phyloP scores from a whole-genome alignment of 2,113 vertebrate genomes.

The Crotalus helleri region DNA sequence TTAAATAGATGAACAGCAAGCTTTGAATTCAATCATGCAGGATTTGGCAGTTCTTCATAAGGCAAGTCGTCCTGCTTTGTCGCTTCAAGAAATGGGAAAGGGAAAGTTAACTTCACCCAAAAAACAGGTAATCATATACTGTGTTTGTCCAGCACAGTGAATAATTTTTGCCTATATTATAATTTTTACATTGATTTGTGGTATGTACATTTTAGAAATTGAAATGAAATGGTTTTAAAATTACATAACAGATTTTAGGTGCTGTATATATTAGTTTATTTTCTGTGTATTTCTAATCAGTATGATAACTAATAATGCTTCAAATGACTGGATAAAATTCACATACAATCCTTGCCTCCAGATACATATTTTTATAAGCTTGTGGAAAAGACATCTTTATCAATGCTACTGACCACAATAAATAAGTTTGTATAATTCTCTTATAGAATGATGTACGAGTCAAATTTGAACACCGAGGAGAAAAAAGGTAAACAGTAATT shows the following conservation, averaged over 20 bases:
- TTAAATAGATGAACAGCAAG: conserved; percentile 85
- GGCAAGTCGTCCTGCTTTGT: conserved; percentile 86
- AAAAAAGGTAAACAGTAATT: conserved; percentile 84
- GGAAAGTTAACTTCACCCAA: conserved; percentile 89
- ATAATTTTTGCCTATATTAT: not conserved
- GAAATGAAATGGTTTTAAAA: conserved; percentile 21
- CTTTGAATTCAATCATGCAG: conserved; percentile 98
- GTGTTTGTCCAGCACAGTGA: conserved; percentile 8
- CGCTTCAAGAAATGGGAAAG: conserved; percentile 84
- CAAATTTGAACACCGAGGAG: conserved; percentile 98
- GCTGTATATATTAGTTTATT: not conserved
- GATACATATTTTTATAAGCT: not conserved
- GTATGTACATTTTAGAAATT: conserved; percentile 35
- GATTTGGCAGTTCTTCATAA: conserved; percentile 96
- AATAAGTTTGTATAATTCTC: conserved; percentile 13
- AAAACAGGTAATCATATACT: conserved; percentile 83
- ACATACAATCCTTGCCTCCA: not conserved
- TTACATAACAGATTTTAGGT: conserved; percentile 10
- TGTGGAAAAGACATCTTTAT: not conserved
- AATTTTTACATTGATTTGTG: conserved; percentile 38
- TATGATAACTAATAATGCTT: not conserved
- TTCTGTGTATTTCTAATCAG: not conserved
- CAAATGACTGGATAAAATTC: not conserved
- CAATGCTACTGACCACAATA: not conserved
- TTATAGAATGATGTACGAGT: conserved; percentile 93